These are phyloP conservation scores for Neodiprion lecontei DNA, from an alignment of 1,140 invertebrate genomes.

Conservation along the genomic window DNA sequence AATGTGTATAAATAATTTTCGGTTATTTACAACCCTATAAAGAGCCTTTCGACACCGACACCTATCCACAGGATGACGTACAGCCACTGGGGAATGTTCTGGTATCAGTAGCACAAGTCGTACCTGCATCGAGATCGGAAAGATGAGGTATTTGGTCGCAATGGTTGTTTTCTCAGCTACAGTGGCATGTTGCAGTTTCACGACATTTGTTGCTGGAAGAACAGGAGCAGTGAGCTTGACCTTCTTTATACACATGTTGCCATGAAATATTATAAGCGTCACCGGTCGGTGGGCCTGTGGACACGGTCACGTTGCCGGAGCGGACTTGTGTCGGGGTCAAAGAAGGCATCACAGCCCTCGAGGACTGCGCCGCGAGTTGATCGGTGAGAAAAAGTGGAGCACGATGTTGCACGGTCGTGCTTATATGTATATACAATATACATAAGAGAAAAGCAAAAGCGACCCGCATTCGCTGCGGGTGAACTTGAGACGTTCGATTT, in stretches of 20 bases:
- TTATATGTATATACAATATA: too few species aligned
- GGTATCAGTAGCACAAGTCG: not conserved
- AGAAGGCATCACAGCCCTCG: not conserved
- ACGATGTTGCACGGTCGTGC: not conserved
- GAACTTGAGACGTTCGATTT: conserved; percentile 2
- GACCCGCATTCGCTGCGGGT: not conserved
- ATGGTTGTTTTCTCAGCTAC: not conserved
- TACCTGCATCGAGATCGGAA: not conserved
- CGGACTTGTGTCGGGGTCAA: not conserved
- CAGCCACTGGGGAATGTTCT: too few species aligned
- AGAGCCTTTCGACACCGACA: too few species aligned
- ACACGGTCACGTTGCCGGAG: not conserved
- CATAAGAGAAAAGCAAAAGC: too few species aligned
- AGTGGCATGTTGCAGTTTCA: not conserved
- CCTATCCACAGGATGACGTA: too few species aligned
- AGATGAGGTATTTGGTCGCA: not conserved
- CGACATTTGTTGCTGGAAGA: not conserved
- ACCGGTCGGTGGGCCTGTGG: not conserved
- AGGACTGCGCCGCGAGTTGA: too few species aligned
- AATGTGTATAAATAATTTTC: too few species aligned
- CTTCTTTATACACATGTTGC: conserved; percentile 3
- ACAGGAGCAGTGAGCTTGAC: conserved; percentile 1
- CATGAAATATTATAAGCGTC: not conserved
- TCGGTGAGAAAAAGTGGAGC: not conserved
- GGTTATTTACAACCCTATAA: too few species aligned